Conservation (phyloP, 2,113 vertebrate species). For the Zosterops pallidus region DNA sequence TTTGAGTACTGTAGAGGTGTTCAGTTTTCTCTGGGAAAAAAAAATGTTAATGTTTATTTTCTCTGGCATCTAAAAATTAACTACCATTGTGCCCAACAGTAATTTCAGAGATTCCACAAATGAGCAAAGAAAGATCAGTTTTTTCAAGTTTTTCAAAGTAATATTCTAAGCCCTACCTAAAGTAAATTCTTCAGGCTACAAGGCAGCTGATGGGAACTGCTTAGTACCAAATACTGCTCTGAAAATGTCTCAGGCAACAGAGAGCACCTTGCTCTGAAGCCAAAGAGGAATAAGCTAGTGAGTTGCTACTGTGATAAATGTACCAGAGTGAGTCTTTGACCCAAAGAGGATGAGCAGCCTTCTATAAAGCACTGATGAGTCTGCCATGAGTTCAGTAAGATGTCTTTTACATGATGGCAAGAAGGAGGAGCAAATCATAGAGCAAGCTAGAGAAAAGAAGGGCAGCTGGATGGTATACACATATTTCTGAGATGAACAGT, state of each 20-base stretch:
- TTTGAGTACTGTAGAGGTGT: conserved; percentile 16
- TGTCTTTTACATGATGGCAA: not conserved
- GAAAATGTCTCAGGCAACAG: not conserved
- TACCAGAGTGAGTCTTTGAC: not conserved
- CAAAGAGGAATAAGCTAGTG: not conserved
- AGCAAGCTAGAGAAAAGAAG: not conserved
- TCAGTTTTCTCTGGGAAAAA: not conserved
- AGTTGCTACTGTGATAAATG: not conserved
- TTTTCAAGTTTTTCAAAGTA: not conserved
- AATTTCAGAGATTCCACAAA: not conserved
- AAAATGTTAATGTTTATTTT: not conserved
- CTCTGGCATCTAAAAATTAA: not conserved
- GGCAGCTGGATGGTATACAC: not conserved
- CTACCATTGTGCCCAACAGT: not conserved
- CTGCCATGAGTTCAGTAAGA: not conserved
- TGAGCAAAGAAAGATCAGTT: not conserved
- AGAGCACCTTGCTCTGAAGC: not conserved
- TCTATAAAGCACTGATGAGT: not conserved
- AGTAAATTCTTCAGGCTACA: not conserved
- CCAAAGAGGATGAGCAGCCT: not conserved
- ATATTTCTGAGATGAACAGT: not conserved
- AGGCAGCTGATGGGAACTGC: not conserved
- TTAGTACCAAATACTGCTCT: not conserved
- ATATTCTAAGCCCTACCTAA: not conserved
- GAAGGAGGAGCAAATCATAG: not conserved